phyloP scores from a whole-genome alignment of 2,888 invertebrate species.

The Miltochrista miniata region DNA sequence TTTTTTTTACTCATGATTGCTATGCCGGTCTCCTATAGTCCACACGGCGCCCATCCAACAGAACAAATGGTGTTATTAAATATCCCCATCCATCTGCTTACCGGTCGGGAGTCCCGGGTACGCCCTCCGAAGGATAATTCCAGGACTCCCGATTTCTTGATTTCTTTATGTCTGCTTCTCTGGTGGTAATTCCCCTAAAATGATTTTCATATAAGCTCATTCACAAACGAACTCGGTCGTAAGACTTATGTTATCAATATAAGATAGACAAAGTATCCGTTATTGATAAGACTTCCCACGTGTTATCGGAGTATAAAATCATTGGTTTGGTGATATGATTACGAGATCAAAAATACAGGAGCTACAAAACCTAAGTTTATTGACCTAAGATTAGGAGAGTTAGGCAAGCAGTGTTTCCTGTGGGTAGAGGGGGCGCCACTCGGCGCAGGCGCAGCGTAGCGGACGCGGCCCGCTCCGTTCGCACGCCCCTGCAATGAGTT shows the following conservation, averaged over 20 bases:
- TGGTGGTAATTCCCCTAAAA: no score
- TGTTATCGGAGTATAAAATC: constrained; percentile 21
- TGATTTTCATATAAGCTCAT: no score
- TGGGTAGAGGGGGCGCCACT: constrained; percentile 54
- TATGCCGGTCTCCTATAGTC: no score
- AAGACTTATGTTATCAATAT: not conserved
- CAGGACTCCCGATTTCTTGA: no score
- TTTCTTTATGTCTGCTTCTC: no score
- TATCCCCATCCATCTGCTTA: no score
- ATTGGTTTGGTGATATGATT: constrained; percentile 16
- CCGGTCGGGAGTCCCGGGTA: no score
- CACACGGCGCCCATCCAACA: no score
- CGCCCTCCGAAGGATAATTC: no score
- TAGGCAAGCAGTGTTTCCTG: constrained; percentile 70
- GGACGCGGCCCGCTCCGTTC: constrained; percentile 55
- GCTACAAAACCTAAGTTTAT: constrained; percentile 58
- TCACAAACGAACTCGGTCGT: not conserved
- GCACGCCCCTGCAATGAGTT: constrained; percentile 80
- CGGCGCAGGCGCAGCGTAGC: constrained; percentile 18
- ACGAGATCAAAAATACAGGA: constrained; percentile 24
- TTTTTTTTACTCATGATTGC: no score
- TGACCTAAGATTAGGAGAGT: constrained; percentile 54
- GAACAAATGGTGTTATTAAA: no score
- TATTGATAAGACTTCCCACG: constrained; percentile 29
- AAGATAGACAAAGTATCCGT: constrained; percentile 16